phyloP scores from a whole-genome alignment of 2,113 vertebrate genomes.

The Neoarius graeffei region DNA sequence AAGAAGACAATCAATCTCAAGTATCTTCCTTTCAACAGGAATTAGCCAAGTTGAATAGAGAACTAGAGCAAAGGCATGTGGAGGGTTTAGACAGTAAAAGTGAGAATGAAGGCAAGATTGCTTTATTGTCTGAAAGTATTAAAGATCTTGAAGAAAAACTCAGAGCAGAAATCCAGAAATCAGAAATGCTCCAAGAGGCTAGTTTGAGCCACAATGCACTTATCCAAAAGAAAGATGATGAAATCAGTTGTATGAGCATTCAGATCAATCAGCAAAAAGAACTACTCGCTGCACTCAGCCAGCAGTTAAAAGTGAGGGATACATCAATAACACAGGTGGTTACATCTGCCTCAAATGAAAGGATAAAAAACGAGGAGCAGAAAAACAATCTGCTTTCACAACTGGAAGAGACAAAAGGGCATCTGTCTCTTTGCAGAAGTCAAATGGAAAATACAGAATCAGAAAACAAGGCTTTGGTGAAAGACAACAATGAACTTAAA shows the following conservation, averaged over 20 bases:
- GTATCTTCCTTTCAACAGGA: conserved; percentile 60
- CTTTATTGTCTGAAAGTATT: conserved; percentile 64
- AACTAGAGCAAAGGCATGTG: conserved; percentile 56
- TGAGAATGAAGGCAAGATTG: conserved; percentile 56
- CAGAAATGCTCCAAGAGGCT: conserved; percentile 60
- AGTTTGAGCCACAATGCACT: conserved; percentile 58
- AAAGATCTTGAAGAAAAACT: conserved; percentile 62
- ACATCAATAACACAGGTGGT: conserved; percentile 74
- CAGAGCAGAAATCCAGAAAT: conserved; percentile 32
- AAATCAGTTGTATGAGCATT: conserved; percentile 66
- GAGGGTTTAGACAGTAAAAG: conserved; percentile 62
- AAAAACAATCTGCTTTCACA: conserved; percentile 62
- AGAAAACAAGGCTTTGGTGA: conserved; percentile 62
- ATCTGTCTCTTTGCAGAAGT: conserved; percentile 54
- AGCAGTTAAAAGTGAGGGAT: conserved; percentile 81
- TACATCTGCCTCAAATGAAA: conserved; percentile 77
- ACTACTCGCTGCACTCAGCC: conserved; percentile 75
- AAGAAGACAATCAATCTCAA: conserved; percentile 60
- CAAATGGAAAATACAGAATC: conserved; percentile 59
- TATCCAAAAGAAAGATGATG: conserved; percentile 68
- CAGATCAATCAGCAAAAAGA: conserved; percentile 82
- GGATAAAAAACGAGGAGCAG: conserved; percentile 72
- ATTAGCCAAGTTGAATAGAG: conserved; percentile 54
- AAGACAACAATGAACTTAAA: conserved; percentile 68
- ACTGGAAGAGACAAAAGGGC: conserved; percentile 67